Conservation (phyloP, 2,888 invertebrate species). For the Phragmatobia fuliginosa region DNA sequence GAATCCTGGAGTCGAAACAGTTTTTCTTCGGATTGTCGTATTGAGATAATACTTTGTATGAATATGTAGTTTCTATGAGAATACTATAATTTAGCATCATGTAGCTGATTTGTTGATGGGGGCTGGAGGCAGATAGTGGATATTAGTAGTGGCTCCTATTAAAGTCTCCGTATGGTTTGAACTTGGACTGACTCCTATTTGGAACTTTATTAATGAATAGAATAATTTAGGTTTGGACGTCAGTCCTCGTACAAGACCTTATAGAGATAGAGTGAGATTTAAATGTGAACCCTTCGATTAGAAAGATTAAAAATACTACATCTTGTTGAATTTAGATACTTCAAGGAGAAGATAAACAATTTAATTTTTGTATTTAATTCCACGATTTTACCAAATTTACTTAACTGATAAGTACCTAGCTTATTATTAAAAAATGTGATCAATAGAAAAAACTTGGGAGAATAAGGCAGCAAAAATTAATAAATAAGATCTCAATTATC, state of each 20-base stretch:
- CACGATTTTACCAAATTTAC: too few species aligned
- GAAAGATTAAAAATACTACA: not conserved
- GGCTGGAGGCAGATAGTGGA: not conserved
- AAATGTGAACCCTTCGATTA: not conserved
- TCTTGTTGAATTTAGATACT: not conserved
- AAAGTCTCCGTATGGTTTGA: not conserved
- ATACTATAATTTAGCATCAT: not conserved
- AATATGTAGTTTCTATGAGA: not conserved
- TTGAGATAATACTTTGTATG: not conserved
- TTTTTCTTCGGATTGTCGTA: not conserved
- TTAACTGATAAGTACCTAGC: not conserved
- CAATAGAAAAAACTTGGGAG: not conserved
- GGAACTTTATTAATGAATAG: not conserved
- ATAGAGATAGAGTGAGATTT: not conserved
- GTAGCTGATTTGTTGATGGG: not conserved
- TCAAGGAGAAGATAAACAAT: too few species aligned
- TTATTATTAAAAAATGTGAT: not conserved
- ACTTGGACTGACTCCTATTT: not conserved
- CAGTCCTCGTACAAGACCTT: not conserved
- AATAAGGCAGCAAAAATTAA: not conserved
- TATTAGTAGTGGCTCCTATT: not conserved
- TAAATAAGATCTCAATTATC: not conserved
- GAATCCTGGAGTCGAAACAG: not conserved
- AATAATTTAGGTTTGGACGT: not conserved
- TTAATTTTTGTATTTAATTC: too few species aligned